Conservation (phyloP, 2,888 invertebrate genomes). For the Sarcophaga carnaria region DNA sequence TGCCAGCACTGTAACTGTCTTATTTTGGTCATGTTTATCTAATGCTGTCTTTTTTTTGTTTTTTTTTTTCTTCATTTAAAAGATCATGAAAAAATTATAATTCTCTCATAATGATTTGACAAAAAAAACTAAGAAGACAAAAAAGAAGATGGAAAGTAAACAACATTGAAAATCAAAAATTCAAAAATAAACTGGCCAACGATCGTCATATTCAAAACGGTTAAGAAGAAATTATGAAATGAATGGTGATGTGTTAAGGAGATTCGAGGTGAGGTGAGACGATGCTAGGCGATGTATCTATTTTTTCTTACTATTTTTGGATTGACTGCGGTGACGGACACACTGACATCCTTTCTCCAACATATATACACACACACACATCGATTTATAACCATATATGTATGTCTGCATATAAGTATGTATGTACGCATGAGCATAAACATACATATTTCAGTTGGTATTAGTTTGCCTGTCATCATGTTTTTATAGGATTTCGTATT, state of each 20-base stretch:
- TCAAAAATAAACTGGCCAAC: constrained; percentile 52
- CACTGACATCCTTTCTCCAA: constrained; percentile 63
- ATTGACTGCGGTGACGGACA: constrained; percentile 24
- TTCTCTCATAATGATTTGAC: constrained; percentile 72
- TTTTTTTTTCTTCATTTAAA: constrained; percentile 27
- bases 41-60: constrained; percentile 54
- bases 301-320: constrained; percentile 18
- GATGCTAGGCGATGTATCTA: constrained; percentile 39
- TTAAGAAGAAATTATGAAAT: constrained; percentile 16
- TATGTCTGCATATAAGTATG: neutral
- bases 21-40: constrained; percentile 53
- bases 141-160: constrained; percentile 58
- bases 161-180: constrained; percentile 50
- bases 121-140: constrained; percentile 44
- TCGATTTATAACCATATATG: neutral
- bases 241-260: constrained; percentile 3
- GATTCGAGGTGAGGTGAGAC: neutral
- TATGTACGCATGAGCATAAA: neutral
- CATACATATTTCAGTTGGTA: constrained; percentile 16
- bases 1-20: constrained; percentile 26
- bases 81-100: constrained; percentile 74
- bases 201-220: neutral
- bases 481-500: constrained; percentile 68
- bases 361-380: neutral
- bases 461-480: constrained; percentile 68